Percentiles rank a stretch among this genome's conserved stretches.
phyloP scores from a whole-genome alignment of 2,113 vertebrate genomes.

The Gallinago undulata region DNA sequence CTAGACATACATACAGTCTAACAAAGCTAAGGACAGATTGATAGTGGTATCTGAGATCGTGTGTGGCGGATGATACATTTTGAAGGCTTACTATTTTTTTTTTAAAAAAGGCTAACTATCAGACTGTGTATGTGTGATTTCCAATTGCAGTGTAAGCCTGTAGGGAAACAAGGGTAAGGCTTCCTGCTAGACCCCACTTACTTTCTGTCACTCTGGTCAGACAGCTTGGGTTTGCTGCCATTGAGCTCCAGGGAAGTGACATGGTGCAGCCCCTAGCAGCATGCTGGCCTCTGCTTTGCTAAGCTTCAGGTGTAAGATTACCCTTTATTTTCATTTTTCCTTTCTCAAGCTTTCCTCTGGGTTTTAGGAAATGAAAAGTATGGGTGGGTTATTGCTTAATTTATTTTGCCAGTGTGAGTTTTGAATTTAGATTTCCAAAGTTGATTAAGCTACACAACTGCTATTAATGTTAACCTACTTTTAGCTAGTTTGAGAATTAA shows the following conservation, averaged over 20 bases:
- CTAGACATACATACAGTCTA: not conserved
- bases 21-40: not conserved
- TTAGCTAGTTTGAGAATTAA: not conserved
- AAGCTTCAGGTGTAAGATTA: not conserved
- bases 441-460: not conserved
- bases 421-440: slow-evolving; percentile 24
- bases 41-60: not conserved
- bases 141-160: not conserved
- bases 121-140: not conserved
- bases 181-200: rapidly evolving
- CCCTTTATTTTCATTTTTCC: not conserved
- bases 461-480: not conserved
- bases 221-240: not conserved
- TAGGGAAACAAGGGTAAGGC: not conserved
- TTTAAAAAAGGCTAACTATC: not conserved
- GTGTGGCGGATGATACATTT: not conserved
- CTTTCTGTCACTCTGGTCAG: not conserved
- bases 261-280: rapidly evolving
- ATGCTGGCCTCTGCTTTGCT: not conserved
- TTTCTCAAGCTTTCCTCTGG: not conserved
- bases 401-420: slow-evolving; percentile 25
- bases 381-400: not conserved
- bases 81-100: not conserved
- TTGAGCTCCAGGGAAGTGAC: not conserved
- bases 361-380: not conserved